Evolutionary conservation across 2,888 invertebrate species (phyloP).

Genomic region (Callyntrura guangdongensis): DNA sequence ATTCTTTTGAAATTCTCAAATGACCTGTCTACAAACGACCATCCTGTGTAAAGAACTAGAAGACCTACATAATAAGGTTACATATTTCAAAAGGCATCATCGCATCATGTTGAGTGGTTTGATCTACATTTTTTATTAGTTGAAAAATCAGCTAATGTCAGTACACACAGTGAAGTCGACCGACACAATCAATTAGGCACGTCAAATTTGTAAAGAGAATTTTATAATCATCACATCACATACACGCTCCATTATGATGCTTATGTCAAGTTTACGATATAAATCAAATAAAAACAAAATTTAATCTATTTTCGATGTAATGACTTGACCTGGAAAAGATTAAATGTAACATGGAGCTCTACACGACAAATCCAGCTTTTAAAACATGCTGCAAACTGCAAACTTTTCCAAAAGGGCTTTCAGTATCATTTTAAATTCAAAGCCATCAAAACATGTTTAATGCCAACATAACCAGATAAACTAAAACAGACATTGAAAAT

Average conservation of each 20-base stretch:
- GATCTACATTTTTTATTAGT: slow-evolving; percentile 28
- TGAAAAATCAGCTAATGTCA: neutral
- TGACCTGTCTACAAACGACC: no score
- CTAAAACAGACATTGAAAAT: no score
- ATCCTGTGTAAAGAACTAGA: neutral
- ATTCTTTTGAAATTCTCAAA: slow-evolving; percentile 3
- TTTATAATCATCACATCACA: neutral
- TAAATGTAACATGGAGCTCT: neutral
- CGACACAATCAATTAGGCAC: neutral
- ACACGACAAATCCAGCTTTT: no score
- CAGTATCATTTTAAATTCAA: no score
- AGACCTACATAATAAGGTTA: slow-evolving; percentile 22
- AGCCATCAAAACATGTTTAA: no score
- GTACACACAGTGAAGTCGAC: neutral
- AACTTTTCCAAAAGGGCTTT: no score
- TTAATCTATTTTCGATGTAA: slow-evolving; percentile 12
- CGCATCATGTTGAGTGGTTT: neutral
- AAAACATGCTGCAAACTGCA: no score
- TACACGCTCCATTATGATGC: neutral
- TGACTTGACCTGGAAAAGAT: slow-evolving; percentile 27
- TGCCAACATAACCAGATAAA: no score
- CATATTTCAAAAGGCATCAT: neutral
- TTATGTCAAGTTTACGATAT: slow-evolving; percentile 53
- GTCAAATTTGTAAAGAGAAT: neutral
- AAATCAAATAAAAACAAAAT: neutral